These are phyloP conservation scores for Cyclopterus lumpus DNA, from an alignment of 2,797 vertebrate genomes.

Conservation along the genomic window DNA sequence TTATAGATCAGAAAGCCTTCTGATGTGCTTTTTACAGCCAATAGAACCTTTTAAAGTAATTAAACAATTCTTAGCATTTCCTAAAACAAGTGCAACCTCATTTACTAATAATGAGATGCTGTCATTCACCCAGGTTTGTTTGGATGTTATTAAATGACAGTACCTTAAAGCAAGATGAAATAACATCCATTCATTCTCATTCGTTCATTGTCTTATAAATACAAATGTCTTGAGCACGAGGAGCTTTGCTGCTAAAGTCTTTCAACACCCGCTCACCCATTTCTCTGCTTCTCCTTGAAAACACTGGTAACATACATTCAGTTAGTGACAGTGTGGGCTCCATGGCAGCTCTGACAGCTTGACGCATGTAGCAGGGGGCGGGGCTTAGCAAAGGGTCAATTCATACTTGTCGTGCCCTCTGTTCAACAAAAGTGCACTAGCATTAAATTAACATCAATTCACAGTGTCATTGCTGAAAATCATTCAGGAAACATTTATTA, in stretches of 20 bases:
- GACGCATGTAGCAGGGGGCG: background rate
- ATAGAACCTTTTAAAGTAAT: constrained; percentile 18
- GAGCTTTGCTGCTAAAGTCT: background rate
- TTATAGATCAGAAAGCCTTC: constrained; percentile 46
- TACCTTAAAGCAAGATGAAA: background rate
- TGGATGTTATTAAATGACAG: background rate
- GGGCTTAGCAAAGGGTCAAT: background rate
- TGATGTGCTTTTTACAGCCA: background rate
- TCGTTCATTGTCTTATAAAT: background rate
- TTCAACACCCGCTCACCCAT: background rate
- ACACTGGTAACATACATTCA: background rate
- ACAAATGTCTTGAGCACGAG: background rate
- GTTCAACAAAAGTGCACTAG: background rate
- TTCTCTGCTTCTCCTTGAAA: background rate
- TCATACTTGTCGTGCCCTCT: background rate
- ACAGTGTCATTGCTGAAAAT: too few relatives aligned
- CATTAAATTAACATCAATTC: background rate
- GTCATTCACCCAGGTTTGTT: background rate
- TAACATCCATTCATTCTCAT: background rate
- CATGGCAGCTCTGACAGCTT: background rate
- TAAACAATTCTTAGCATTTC: constrained; percentile 5
- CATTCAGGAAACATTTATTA: too few relatives aligned
- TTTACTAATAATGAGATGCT: background rate
- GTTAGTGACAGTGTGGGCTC: background rate
- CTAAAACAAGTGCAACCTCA: background rate